Conservation (phyloP, 1,140 invertebrate genomes). For the Camponotus floridanus region DNA sequence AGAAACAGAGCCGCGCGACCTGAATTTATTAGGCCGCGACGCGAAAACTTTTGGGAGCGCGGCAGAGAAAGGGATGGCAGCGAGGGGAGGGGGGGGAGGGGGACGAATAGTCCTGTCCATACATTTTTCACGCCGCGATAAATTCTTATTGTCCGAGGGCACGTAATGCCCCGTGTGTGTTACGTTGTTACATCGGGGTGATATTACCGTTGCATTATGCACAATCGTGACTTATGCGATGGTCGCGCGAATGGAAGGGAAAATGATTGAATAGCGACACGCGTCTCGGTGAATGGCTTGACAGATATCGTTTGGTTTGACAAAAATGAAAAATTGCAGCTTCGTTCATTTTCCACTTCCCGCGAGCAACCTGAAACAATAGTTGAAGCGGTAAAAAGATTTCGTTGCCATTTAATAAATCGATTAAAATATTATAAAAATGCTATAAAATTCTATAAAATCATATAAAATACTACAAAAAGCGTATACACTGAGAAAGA, state of each 20-base stretch:
- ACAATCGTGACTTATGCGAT: constrained; percentile 8
- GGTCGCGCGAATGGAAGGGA: background rate
- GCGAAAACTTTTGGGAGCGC: constrained; percentile 38
- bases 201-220: constrained; percentile 7
- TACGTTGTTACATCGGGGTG: constrained; percentile 26
- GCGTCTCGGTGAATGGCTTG: constrained; percentile 1
- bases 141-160: constrained; percentile 55
- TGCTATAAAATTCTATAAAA: no score
- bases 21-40: constrained; percentile 52
- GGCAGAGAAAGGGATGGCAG: no score
- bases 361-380: no score
- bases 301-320: background rate
- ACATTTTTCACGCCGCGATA: constrained; percentile 56
- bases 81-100: background rate
- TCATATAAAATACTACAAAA: no score
- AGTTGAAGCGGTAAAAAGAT: background rate
- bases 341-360: background rate
- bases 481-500: no score
- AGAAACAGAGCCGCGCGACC: constrained; percentile 39
- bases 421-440: background rate
- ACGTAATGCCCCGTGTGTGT: constrained; percentile 12
- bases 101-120: constrained; percentile 20
- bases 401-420: background rate
- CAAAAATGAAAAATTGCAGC: background rate
- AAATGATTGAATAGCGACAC: constrained; percentile 32